Evolutionary conservation across 23 tunicate genomes (phyloP).

Genomic region (Ciona savignyi): DNA sequence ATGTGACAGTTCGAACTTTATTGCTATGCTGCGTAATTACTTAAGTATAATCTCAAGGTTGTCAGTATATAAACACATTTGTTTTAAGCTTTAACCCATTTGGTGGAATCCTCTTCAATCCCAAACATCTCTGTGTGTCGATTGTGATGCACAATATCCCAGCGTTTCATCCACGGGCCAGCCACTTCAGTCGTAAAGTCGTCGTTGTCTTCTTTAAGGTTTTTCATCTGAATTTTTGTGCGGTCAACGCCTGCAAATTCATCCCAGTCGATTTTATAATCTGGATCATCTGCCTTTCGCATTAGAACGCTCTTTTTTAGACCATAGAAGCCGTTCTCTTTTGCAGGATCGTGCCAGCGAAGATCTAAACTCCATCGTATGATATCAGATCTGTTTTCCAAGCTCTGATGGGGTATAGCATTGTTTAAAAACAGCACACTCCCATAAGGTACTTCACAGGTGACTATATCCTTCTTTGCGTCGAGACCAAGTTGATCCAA

Average conservation of each 20-base stretch:
- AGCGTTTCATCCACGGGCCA: too few species aligned
- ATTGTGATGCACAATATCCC: too few species aligned
- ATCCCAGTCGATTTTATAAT: slow-evolving; percentile 65
- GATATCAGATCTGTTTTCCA: slow-evolving; percentile 51
- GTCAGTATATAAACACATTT: too few species aligned
- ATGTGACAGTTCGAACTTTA: too few species aligned
- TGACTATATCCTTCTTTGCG: slow-evolving; percentile 50
- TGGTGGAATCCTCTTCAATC: too few species aligned
- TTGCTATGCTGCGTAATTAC: too few species aligned
- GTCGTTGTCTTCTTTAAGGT: too few species aligned
- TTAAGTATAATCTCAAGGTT: too few species aligned
- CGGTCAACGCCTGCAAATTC: slow-evolving; percentile 37
- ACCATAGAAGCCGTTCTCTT: slow-evolving; percentile 72
- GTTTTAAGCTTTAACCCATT: too few species aligned
- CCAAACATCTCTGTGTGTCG: too few species aligned
- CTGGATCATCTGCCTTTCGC: slow-evolving; percentile 53
- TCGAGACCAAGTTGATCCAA: slow-evolving; percentile 60
- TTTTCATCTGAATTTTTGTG: slow-evolving; percentile 53
- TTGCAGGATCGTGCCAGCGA: slow-evolving; percentile 79
- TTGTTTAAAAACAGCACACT: slow-evolving; percentile 81
- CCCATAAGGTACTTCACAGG: slow-evolving; percentile 75
- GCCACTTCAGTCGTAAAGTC: too few species aligned
- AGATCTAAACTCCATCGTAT: slow-evolving; percentile 88
- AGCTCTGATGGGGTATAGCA: slow-evolving; percentile 70
- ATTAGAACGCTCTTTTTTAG: slow-evolving; percentile 47